A percentile compares a stretch with the other conserved stretches of the same genome.
Evolutionary conservation across 2,888 invertebrate species (phyloP).

Genomic region (Calameuta filiformis): DNA sequence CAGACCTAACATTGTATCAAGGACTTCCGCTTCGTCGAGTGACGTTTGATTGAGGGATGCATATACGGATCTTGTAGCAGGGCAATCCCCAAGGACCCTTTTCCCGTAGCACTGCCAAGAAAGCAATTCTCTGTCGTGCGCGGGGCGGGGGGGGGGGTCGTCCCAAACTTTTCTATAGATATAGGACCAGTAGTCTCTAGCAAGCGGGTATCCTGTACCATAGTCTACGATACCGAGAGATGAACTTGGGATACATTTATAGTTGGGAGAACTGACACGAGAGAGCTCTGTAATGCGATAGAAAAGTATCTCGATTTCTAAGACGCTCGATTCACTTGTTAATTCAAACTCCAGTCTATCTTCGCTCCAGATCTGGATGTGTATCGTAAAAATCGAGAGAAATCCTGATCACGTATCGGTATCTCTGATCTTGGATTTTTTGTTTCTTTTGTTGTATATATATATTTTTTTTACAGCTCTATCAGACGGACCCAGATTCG

Average conservation of each 20-base stretch:
- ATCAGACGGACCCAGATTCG: slow-evolving; percentile 87
- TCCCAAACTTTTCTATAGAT: not conserved
- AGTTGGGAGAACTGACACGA: not conserved
- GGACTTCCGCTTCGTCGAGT: slow-evolving; percentile 6
- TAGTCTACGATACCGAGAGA: not conserved
- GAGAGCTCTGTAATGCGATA: not conserved
- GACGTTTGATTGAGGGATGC: not conserved
- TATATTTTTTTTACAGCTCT: slow-evolving; percentile 73
- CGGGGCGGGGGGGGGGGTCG: not conserved
- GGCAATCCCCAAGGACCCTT: not conserved
- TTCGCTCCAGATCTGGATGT: not conserved
- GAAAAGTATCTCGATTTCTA: not conserved
- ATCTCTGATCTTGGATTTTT: not conserved
- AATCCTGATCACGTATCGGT: not conserved
- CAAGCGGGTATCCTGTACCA: not conserved
- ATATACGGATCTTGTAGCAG: not conserved
- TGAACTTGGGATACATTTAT: not conserved
- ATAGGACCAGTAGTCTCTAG: not conserved
- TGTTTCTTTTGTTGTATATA: not conserved
- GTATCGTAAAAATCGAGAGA: not conserved
- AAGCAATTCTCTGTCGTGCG: not conserved
- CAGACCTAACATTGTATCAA: slow-evolving; percentile 11
- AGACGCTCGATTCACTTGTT: not conserved
- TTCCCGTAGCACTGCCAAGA: not conserved
- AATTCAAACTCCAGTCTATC: not conserved